These are phyloP conservation scores for Tupaia tana DNA, from an alignment of 2,113 vertebrate species.

Conservation along the genomic window DNA sequence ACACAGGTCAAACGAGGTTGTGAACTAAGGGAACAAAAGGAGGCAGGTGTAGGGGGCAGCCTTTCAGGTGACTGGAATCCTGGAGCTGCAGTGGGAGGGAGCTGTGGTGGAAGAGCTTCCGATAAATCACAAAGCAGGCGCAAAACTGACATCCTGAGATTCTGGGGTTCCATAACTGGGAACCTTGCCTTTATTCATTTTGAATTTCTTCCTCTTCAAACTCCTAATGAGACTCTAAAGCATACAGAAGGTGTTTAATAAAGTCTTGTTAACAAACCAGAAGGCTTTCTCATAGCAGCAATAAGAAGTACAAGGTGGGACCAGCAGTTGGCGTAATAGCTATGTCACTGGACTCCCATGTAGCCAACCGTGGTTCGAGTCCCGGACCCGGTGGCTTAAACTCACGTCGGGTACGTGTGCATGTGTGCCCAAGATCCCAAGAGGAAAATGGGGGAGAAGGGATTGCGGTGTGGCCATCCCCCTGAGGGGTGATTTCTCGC, in stretches of 20 bases:
- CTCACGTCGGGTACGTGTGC: too few species aligned
- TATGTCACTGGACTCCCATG: too few species aligned
- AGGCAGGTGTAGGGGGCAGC: background rate
- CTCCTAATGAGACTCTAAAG: background rate
- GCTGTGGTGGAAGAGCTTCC: background rate
- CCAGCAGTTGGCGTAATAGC: too few species aligned
- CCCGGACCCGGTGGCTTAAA: too few species aligned
- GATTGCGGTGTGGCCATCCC: too few species aligned
- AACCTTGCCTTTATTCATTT: background rate
- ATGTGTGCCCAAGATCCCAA: too few species aligned
- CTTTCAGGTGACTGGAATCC: background rate
- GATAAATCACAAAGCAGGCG: background rate
- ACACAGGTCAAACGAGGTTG: background rate
- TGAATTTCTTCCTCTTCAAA: background rate
- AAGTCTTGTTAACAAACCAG: background rate
- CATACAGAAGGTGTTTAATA: conserved; percentile 1
- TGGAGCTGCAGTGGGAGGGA: background rate
- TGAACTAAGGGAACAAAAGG: background rate
- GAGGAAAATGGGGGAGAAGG: too few species aligned
- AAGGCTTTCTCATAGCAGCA: background rate
- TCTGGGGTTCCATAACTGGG: background rate
- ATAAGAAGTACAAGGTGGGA: conserved; percentile 22
- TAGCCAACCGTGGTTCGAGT: too few species aligned
- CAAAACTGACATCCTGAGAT: background rate
- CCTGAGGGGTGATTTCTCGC: too few species aligned